phyloP scores from a whole-genome alignment of 2,113 vertebrate genomes.

The Gasterosteus nipponicus region DNA sequence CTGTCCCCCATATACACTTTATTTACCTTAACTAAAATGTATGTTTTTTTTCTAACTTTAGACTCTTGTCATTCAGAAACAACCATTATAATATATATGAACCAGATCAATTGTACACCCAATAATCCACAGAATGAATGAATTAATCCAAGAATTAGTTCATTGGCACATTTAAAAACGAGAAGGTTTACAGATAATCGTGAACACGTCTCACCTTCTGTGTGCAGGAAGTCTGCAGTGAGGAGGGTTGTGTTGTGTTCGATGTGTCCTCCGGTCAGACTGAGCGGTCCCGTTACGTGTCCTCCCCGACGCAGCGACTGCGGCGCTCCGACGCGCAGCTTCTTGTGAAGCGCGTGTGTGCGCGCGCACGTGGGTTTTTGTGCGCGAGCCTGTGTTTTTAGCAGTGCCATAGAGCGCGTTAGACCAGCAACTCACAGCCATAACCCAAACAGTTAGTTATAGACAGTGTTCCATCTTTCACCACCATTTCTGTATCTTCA shows the following conservation, averaged over 20 bases:
- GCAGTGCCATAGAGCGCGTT: not conserved
- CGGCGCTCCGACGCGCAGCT: slow-evolving; percentile 21
- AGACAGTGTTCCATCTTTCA: not conserved
- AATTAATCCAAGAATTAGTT: not conserved
- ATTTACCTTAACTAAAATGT: not conserved
- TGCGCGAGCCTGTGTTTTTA: not conserved
- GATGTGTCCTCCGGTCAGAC: slow-evolving; percentile 22
- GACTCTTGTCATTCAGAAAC: not conserved
- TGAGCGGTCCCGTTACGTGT: slow-evolving; percentile 51
- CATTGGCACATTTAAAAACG: not conserved
- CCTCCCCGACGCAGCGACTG: slow-evolving; percentile 64
- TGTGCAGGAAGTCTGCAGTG: not conserved
- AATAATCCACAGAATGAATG: not conserved
- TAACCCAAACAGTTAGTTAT: not conserved
- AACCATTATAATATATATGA: too few relatives aligned
- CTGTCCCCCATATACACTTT: slow-evolving; percentile 15
- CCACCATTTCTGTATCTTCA: not conserved
- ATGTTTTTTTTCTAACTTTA: not conserved
- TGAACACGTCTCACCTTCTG: slow-evolving; percentile 30
- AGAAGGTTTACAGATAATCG: not conserved
- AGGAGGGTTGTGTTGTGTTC: slow-evolving; percentile 18
- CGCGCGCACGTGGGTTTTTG: not conserved
- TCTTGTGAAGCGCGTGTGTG: not conserved
- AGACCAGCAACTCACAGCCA: not conserved
- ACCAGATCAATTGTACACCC: not conserved